Conservation (phyloP, 2,797 vertebrate genomes). For the Pseudomugil tenellus region DNA sequence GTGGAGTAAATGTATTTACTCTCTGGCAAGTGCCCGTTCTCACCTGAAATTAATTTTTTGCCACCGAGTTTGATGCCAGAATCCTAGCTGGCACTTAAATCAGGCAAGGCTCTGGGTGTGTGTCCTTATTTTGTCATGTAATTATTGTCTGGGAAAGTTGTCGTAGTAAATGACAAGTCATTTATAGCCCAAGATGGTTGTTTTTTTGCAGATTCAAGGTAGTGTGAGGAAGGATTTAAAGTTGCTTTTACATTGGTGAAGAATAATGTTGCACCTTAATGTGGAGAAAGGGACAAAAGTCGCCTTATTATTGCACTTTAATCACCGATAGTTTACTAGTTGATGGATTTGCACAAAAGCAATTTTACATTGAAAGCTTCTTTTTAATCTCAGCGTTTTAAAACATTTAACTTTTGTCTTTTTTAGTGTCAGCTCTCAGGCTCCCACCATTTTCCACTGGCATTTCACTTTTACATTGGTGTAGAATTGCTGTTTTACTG, state of each 20-base stretch:
- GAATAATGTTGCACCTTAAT: conserved; percentile 14
- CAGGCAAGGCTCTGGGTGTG: conserved; percentile 34
- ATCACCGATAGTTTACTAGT: too few relatives aligned
- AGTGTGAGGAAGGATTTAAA: conserved; percentile 32
- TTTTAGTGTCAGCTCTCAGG: background rate
- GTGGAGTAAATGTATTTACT: conserved; percentile 17
- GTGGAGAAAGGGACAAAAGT: background rate
- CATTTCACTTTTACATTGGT: conserved; percentile 1
- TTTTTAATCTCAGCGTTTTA: background rate
- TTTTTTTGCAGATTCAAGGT: conserved; percentile 44
- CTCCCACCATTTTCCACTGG: conserved; percentile 1
- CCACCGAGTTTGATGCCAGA: conserved; percentile 36
- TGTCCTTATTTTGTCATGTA: conserved; percentile 54
- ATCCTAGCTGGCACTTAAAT: conserved; percentile 54
- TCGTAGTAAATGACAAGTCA: conserved; percentile 57
- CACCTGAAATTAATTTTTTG: conserved; percentile 23
- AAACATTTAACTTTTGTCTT: background rate
- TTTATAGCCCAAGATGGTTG: conserved; percentile 53
- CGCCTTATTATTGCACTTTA: background rate
- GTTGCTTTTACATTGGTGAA: background rate
- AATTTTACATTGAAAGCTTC: conserved; percentile 2
- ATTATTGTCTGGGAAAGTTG: conserved; percentile 63
- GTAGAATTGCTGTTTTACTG: background rate
- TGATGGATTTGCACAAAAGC: background rate
- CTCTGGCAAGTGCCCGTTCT: conserved; percentile 13